These are phyloP conservation scores for Drosophila orosa DNA, from an alignment of 1,140 invertebrate species.

Conservation along the genomic window DNA sequence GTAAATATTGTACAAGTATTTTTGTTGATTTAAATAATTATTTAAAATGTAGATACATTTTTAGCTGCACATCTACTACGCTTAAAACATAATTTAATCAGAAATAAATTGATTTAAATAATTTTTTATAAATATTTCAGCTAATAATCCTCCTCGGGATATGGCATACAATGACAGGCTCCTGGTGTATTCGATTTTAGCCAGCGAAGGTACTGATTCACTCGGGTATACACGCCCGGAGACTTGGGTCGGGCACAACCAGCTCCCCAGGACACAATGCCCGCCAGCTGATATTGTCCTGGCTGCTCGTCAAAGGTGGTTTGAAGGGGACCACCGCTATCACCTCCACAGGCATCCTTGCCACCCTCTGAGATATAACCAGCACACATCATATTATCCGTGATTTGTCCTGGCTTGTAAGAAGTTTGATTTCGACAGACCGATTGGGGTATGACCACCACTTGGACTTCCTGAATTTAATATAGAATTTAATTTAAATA, in stretches of 20 bases:
- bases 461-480: constrained; percentile 85
- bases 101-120: not conserved
- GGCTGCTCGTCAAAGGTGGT: constrained; percentile 64
- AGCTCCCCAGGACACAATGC: constrained; percentile 88
- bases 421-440: constrained; percentile 60
- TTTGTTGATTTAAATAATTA: not conserved
- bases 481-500: not conserved
- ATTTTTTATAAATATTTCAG: not conserved
- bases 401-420: constrained; percentile 62
- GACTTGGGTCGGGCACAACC: constrained; percentile 87
- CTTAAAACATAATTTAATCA: not conserved
- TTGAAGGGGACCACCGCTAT: constrained; percentile 89
- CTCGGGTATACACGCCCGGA: constrained; percentile 90
- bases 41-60: not conserved
- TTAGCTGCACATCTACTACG: not conserved
- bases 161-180: constrained; percentile 84
- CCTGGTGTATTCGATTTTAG: constrained; percentile 87
- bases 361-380: constrained; percentile 83
- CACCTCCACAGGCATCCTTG: constrained; percentile 87
- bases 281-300: constrained; percentile 80
- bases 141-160: constrained; percentile 51
- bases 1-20: not conserved
- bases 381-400: constrained; percentile 85
- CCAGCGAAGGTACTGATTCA: constrained; percentile 89
- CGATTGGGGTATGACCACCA: constrained; percentile 80